Evolutionary conservation across 2,797 vertebrate species (phyloP).

Genomic region (Scarus forsteni): DNA sequence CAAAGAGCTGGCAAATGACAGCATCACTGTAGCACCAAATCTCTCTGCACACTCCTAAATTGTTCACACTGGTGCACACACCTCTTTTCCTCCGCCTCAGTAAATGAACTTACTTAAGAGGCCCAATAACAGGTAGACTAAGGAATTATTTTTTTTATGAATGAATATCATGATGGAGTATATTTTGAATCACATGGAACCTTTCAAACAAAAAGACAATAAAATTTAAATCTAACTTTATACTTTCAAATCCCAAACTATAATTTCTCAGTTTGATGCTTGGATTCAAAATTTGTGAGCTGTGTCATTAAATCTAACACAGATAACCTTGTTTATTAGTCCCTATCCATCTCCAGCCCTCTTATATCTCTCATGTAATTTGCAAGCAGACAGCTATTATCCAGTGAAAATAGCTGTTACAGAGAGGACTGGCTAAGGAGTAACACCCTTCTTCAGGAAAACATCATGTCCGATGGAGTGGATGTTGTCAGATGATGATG

Average conservation of each 20-base stretch:
- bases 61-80: no score
- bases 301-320: constrained; percentile 11
- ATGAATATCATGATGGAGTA: no score
- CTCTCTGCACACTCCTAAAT: no score
- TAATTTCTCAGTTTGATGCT: neutral
- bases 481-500: constrained; percentile 12
- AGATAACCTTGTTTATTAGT: constrained; percentile 5
- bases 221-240: neutral
- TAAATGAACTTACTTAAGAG: no score
- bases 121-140: no score
- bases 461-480: constrained; percentile 25
- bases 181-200: no score
- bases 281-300: neutral
- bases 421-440: constrained; percentile 27
- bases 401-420: constrained; percentile 7
- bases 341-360: constrained; percentile 20
- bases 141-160: no score
- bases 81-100: no score
- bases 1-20: no score
- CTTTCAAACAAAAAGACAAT: no score
- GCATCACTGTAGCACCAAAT: no score
- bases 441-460: constrained; percentile 22
- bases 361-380: constrained; percentile 27
- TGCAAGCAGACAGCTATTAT: constrained; percentile 18
- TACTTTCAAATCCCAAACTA: neutral